Evolutionary conservation across 2,888 invertebrate genomes (phyloP).

Genomic region (Junonia oenone): DNA sequence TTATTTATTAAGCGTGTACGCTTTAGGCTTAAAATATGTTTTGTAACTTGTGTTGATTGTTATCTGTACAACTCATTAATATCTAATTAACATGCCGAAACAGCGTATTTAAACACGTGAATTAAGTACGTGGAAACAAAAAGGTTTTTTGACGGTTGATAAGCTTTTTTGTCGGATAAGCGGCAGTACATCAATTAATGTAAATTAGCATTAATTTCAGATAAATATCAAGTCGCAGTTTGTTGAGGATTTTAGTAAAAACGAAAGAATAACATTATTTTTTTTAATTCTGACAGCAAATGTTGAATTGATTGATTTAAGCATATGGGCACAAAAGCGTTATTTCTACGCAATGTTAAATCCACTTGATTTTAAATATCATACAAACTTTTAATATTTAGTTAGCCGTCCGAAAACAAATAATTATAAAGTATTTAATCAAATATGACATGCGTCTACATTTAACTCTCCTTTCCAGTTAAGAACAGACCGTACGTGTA

Average conservation of each 20-base stretch:
- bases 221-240: slow-evolving; percentile 3
- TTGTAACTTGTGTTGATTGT: background rate
- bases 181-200: slow-evolving; percentile 9
- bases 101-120: background rate
- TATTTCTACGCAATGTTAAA: too few relatives aligned
- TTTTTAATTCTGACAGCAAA: too few relatives aligned
- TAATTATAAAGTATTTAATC: background rate
- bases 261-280: too few relatives aligned
- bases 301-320: too few relatives aligned
- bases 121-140: background rate
- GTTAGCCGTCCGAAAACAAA: too few relatives aligned
- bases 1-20: background rate
- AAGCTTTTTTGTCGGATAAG: background rate
- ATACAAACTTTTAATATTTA: too few relatives aligned
- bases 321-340: too few relatives aligned
- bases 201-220: slow-evolving; percentile 17
- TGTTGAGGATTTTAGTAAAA: background rate
- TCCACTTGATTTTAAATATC: background rate
- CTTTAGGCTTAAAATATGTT: background rate
- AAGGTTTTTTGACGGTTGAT: background rate
- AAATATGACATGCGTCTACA: background rate
- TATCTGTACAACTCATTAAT: background rate
- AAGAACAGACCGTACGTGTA: background rate
- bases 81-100: background rate
- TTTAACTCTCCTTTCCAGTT: background rate